A percentile compares a stretch with the other conserved stretches of the same genome.
phyloP scores from a whole-genome alignment of 2,888 invertebrate genomes.

The Synanthedon formicaeformis region DNA sequence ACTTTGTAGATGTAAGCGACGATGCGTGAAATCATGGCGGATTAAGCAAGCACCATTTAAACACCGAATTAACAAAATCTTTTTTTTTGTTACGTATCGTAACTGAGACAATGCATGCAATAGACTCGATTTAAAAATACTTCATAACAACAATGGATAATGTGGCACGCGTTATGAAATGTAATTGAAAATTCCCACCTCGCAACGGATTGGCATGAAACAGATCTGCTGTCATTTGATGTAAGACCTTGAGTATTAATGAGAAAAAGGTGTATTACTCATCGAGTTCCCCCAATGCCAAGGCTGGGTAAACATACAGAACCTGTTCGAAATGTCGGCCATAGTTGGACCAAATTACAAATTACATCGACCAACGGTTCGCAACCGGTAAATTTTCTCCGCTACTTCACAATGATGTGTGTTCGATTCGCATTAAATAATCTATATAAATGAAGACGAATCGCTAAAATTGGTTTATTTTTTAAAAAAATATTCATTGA shows the following conservation, averaged over 20 bases:
- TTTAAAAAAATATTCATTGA: too few species aligned
- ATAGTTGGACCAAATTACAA: constrained; percentile 10
- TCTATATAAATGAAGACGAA: neutral
- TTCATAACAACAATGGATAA: neutral
- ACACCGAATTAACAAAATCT: constrained; percentile 9
- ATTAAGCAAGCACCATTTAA: constrained; percentile 10
- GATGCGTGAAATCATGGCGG: constrained; percentile 11
- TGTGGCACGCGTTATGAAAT: neutral
- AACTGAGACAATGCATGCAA: constrained; percentile 1
- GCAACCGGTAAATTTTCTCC: constrained; percentile 21
- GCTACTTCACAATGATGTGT: constrained; percentile 1
- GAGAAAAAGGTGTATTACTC: constrained; percentile 34
- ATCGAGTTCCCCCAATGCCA: constrained; percentile 55
- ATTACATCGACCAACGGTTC: constrained; percentile 14
- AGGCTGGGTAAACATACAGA: constrained; percentile 33
- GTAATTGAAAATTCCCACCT: constrained; percentile 17
- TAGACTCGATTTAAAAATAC: neutral
- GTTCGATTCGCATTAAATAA: too few species aligned
- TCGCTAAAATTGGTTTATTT: too few species aligned
- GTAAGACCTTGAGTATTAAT: constrained; percentile 16
- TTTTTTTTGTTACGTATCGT: constrained; percentile 5
- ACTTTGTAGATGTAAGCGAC: constrained; percentile 10
- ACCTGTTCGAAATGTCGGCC: constrained; percentile 48
- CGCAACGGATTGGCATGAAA: constrained; percentile 14
- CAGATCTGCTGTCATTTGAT: constrained; percentile 9